Evolutionary conservation across 1,140 invertebrate genomes (phyloP).

Genomic region (Geopemphigus sp.): DNA sequence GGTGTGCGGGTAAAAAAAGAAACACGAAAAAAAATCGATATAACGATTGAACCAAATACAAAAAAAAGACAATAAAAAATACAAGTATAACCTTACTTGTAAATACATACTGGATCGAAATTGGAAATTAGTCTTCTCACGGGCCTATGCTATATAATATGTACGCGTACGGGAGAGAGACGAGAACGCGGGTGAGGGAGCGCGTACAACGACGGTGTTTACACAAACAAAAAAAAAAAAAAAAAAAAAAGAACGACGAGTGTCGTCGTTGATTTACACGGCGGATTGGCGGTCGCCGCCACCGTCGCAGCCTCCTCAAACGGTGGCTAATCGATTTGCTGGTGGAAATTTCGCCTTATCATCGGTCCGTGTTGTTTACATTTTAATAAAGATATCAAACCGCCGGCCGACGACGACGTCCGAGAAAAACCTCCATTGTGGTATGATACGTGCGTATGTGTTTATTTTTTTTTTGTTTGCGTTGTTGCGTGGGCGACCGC

Average conservation of each 20-base stretch:
- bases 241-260: no score
- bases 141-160: no score
- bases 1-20: neutral
- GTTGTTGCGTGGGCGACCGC: constrained; percentile 46
- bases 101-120: neutral
- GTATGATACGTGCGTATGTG: neutral
- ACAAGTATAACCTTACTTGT: neutral
- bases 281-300: constrained; percentile 8
- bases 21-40: neutral
- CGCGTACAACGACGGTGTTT: neutral
- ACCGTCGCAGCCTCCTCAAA: neutral
- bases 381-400: constrained; percentile 49
- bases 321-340: constrained; percentile 39
- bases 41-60: constrained; percentile 17
- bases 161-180: no score
- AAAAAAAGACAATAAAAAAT: neutral
- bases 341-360: constrained; percentile 50
- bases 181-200: neutral
- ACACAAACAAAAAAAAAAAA: no score
- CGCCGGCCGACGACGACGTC: neutral
- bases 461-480: constrained; percentile 51
- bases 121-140: constrained; percentile 24
- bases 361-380: constrained; percentile 47
- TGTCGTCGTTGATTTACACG: constrained; percentile 53
- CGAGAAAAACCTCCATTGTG: constrained; percentile 50